These are phyloP conservation scores for Onychomys leucogaster DNA, from an alignment of 2,797 vertebrate species.

Conservation along the genomic window DNA sequence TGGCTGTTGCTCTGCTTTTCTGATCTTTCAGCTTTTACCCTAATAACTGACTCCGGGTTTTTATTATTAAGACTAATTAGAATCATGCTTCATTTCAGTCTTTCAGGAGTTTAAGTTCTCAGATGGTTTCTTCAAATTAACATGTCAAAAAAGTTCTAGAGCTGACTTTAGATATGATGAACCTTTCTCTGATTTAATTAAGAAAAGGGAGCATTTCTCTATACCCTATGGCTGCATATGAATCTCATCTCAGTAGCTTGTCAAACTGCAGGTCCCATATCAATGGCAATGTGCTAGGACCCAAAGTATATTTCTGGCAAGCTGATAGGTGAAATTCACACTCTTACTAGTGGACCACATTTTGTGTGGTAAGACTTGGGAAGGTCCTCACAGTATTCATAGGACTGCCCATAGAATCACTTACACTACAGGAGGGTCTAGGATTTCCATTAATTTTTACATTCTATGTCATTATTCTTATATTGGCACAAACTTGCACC, in stretches of 20 bases:
- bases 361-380: not conserved
- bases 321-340: not conserved
- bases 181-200: not conserved
- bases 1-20: too few relatives aligned
- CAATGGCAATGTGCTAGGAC: not conserved
- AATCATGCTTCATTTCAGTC: not conserved
- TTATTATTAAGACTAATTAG: too few relatives aligned
- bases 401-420: not conserved
- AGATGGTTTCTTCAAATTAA: not conserved
- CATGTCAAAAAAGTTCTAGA: not conserved
- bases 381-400: not conserved
- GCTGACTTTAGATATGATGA: not conserved
- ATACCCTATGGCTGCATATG: not conserved
- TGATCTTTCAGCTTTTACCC: too few relatives aligned
- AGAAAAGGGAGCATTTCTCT: not conserved
- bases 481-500: not conserved
- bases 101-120: not conserved
- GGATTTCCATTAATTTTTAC: not conserved
- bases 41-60: too few relatives aligned
- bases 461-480: not conserved
- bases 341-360: not conserved
- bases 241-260: not conserved
- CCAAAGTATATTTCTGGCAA: not conserved
- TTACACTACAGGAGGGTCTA: not conserved
- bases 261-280: not conserved